Evolutionary conservation across 2,888 invertebrate species (phyloP).

Genomic region (Frankliniella intonsa): DNA sequence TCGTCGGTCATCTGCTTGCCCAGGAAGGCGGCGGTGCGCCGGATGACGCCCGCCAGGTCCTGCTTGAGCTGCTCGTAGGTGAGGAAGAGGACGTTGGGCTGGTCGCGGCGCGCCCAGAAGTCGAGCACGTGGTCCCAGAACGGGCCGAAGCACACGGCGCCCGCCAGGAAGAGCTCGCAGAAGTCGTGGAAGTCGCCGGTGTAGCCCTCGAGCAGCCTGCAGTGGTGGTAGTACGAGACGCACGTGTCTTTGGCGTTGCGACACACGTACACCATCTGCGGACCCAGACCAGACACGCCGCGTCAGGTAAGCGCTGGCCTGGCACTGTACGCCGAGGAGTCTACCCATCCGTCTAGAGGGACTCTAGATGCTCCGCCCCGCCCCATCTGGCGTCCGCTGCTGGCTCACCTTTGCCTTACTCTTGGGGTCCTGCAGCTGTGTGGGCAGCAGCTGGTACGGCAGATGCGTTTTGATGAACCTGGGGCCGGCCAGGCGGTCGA

Average conservation of each 20-base stretch:
- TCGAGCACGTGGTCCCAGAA: slow-evolving; percentile 44
- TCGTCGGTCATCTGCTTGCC: slow-evolving; percentile 44
- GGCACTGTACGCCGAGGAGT: too few relatives aligned
- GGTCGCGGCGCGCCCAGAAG: slow-evolving; percentile 43
- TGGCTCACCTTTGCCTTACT: slow-evolving; percentile 5
- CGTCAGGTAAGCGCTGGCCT: too few relatives aligned
- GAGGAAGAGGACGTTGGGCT: slow-evolving; percentile 43
- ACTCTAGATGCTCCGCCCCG: too few relatives aligned
- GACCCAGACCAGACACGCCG: too few relatives aligned
- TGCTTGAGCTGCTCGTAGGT: slow-evolving; percentile 45
- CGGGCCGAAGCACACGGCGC: slow-evolving; percentile 45
- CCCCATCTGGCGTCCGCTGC: not conserved
- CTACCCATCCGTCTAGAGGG: too few relatives aligned
- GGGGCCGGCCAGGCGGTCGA: slow-evolving; percentile 50
- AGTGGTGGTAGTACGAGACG: slow-evolving; percentile 65
- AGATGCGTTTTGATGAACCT: slow-evolving; percentile 62
- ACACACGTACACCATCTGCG: slow-evolving; percentile 59
- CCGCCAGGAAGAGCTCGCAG: slow-evolving; percentile 57
- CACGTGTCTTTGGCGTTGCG: slow-evolving; percentile 69
- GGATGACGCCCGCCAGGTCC: slow-evolving; percentile 48
- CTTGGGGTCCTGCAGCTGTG: slow-evolving; percentile 21
- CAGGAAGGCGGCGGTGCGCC: slow-evolving; percentile 48
- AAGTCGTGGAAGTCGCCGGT: slow-evolving; percentile 54
- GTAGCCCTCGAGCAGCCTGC: slow-evolving; percentile 55
- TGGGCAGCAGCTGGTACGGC: slow-evolving; percentile 57